Conservation (phyloP, 2,113 vertebrate genomes). For the Hippoglossus stenolepis region DNA sequence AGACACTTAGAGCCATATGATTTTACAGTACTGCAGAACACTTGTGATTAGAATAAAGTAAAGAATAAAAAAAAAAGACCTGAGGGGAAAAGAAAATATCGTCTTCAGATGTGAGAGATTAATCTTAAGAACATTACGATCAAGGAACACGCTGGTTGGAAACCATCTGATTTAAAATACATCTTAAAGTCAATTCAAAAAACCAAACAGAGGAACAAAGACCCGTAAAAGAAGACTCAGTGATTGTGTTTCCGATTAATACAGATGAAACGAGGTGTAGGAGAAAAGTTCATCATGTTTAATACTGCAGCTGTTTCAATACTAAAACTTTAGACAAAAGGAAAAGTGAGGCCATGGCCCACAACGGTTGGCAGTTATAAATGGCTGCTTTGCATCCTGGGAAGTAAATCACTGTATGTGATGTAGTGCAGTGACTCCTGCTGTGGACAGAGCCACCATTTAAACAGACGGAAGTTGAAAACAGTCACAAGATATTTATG, state of each 20-base stretch:
- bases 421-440: conserved; percentile 34
- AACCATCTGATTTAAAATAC: not conserved
- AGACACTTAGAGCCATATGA: not conserved
- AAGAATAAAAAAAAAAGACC: no score
- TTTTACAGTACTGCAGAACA: not conserved
- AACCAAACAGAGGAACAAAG: not conserved
- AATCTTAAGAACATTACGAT: not conserved
- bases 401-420: conserved; percentile 39
- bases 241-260: not conserved
- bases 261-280: not conserved
- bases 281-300: conserved; percentile 4
- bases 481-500: conserved; percentile 15
- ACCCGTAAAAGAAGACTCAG: not conserved
- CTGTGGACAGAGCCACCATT: conserved; percentile 16
- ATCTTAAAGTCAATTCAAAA: conserved; percentile 5
- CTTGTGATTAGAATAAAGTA: no score
- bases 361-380: conserved; percentile 50
- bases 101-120: not conserved
- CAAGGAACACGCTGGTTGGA: not conserved
- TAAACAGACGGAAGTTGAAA: conserved; percentile 5
- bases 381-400: conserved; percentile 14
- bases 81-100: not conserved
- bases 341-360: conserved; percentile 17
- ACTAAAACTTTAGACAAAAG: conserved; percentile 20
- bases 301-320: not conserved